Evolutionary conservation across 2,797 vertebrate genomes (phyloP).

Genomic region (Linurgus olivaceus): DNA sequence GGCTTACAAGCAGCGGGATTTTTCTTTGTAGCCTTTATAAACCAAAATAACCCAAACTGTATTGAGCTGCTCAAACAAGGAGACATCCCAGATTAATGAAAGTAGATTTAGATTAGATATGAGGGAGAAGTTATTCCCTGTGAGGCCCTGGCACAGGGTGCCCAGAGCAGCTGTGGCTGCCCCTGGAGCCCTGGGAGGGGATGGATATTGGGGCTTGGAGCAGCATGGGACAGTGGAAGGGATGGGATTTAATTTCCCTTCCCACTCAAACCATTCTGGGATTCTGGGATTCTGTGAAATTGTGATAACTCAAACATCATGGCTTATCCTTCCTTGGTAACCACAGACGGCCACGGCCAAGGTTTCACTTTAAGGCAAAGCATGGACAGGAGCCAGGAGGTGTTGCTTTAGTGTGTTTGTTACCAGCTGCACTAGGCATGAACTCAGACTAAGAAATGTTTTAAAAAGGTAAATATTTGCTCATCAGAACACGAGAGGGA

Average conservation of each 20-base stretch:
- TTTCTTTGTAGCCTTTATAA: neutral
- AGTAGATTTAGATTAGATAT: neutral
- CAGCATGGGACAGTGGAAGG: accelerated
- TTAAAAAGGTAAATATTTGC: conserved; percentile 38
- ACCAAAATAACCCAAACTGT: neutral
- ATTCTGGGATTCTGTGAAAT: neutral
- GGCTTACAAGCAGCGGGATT: neutral
- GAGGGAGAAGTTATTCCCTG: neutral
- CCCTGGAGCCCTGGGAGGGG: neutral
- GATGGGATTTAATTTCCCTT: neutral
- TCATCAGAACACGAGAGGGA: neutral
- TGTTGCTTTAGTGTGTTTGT: neutral
- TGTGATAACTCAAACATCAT: neutral
- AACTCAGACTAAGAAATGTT: neutral
- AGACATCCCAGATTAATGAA: neutral
- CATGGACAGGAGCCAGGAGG: neutral
- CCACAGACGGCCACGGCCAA: neutral
- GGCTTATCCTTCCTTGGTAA: neutral
- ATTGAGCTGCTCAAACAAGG: neutral
- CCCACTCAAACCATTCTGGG: neutral
- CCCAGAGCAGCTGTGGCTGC: neutral
- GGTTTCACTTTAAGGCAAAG: neutral
- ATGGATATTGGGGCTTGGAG: accelerated
- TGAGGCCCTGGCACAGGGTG: neutral
- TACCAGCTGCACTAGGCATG: neutral